Evolutionary conservation across 1,140 invertebrate species (phyloP), one percentile per base, ranked within the genome.

Genomic region (Trichogramma pretiosum): DNA sequence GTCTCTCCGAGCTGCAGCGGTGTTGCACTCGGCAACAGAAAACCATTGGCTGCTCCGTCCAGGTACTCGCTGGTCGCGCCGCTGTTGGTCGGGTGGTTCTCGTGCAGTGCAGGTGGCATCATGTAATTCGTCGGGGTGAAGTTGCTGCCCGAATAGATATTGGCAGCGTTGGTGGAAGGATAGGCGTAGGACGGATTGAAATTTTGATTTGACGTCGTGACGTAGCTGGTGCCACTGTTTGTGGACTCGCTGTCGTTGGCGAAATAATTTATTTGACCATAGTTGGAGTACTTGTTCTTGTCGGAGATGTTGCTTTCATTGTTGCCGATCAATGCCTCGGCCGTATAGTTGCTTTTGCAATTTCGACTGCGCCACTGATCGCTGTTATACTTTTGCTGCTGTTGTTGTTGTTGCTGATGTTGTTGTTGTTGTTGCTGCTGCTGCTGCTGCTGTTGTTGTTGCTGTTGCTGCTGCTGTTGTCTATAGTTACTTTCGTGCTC

Each of bases 271-370:
- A 72, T 65, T n/a, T n/a, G 58, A 68, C 67, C 35, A 70, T 63
- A 1, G 68, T 69, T 67, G 0, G 64, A 55, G 9, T 72, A 67
- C 22, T 70, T 72, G 4, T 72, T 67, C 5, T 61, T 54, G 24
- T 64, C 55, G 46, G 53, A 61, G 21, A 57, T 62, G 38, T 72
- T 66, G 5, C 62, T 67, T 42, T 67, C 60, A 52, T 51, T 75
- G 32, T 55, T 68, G 38, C 71, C 70, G 36, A 80, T 79, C 10
- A 80, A 54, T 13, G 77, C 74, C 49, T 80, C 78, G 0, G 78
- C 77, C 3, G 77, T 79, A 42, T 80, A 79, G 61, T 74, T 80
- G 37, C 72, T 78, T 18, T 74, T 74, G 24, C 70, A 72, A 39
- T 72, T 71, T 34, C 70, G 55, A 21, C 55, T 61, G 46, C 68